These are phyloP conservation scores for Hydrotaea diabolus DNA, from an alignment of 2,888 invertebrate genomes.

Conservation along the genomic window DNA sequence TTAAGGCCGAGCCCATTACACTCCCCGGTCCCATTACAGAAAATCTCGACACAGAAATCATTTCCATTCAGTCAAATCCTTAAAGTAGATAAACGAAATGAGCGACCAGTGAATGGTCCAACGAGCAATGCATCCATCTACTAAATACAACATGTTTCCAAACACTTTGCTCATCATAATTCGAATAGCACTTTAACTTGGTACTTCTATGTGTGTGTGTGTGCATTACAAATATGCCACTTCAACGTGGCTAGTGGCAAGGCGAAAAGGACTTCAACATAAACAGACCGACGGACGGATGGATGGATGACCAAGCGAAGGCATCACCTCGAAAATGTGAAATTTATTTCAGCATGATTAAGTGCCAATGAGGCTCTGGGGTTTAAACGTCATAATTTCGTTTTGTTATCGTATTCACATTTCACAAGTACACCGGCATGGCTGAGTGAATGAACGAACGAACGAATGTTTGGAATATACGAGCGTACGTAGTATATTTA, in stretches of 20 bases:
- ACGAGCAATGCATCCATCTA: slow-evolving; percentile 21
- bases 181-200: not conserved
- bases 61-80: slow-evolving; percentile 19
- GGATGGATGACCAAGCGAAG: not conserved
- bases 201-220: not conserved
- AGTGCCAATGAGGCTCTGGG: slow-evolving; percentile 59
- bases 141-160: slow-evolving; percentile 14
- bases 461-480: not conserved
- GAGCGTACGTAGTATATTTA: slow-evolving; percentile 47
- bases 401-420: slow-evolving; percentile 55
- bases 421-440: slow-evolving; percentile 14
- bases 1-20: too few species aligned
- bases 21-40: not conserved
- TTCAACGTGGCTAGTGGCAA: too few species aligned
- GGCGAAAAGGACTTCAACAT: not conserved
- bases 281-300: not conserved
- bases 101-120: slow-evolving; percentile 30
- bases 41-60: slow-evolving; percentile 7
- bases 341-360: slow-evolving; percentile 60
- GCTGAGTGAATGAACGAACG: not conserved
- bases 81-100: slow-evolving; percentile 18
- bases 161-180: slow-evolving; percentile 1
- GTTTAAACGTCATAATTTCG: slow-evolving; percentile 54
- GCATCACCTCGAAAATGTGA: slow-evolving; percentile 51
- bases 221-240: not conserved